A percentile compares a stretch with the other conserved stretches of the same genome.
Conservation (phyloP, 2,888 invertebrate species). For the Meganola albula region DNA sequence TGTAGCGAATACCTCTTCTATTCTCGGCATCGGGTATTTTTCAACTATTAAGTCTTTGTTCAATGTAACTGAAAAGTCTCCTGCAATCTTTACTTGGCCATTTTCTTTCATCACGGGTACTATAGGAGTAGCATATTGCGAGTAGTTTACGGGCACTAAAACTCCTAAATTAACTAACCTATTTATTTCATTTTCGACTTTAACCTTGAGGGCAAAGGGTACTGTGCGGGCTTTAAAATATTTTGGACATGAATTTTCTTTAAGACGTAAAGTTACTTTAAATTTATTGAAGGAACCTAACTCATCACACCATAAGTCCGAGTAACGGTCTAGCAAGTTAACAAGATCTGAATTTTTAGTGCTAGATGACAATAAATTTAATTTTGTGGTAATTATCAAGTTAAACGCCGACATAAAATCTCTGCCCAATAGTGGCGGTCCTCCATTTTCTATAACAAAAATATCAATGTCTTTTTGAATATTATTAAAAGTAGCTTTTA, state of each 20-base stretch:
- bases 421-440: constrained; percentile 14
- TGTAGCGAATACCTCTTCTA: constrained; percentile 14
- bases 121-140: constrained; percentile 9
- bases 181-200: constrained; percentile 20
- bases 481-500: neutral
- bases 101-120: constrained; percentile 20
- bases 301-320: constrained; percentile 1
- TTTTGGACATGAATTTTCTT: constrained; percentile 14
- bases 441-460: constrained; percentile 21
- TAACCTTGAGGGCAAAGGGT: constrained; percentile 27
- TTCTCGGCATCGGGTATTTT: constrained; percentile 23
- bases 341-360: neutral
- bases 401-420: constrained; percentile 19
- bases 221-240: constrained; percentile 27
- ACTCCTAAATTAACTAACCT: neutral
- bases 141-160: neutral
- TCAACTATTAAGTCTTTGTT: constrained; percentile 24
- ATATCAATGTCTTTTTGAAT: constrained; percentile 9
- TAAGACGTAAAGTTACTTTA: constrained; percentile 12
- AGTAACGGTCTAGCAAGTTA: too few relatives aligned
- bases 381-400: neutral
- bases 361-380: neutral
- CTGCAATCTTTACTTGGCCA: constrained; percentile 15
- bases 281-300: constrained; percentile 19
- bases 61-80: constrained; percentile 19